Conservation (phyloP, 2,888 invertebrate species). For the Eremobia ochroleuca region DNA sequence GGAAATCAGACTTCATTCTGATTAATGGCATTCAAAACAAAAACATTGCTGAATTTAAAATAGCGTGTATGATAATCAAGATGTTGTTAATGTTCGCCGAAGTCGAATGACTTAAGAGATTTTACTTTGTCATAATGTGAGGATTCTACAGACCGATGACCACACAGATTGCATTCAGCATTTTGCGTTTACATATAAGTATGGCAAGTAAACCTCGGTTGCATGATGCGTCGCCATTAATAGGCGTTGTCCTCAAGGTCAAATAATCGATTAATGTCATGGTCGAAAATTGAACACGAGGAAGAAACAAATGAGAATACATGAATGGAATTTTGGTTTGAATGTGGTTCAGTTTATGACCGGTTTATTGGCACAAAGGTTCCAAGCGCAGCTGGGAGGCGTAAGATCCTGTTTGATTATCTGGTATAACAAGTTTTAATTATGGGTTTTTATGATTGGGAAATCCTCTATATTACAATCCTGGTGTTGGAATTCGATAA, state of each 20-base stretch:
- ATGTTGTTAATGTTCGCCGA: slow-evolving; percentile 10
- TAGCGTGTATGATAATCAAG: not conserved
- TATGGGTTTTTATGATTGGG: slow-evolving; percentile 22
- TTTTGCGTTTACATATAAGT: slow-evolving; percentile 52
- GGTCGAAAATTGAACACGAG: slow-evolving; percentile 52
- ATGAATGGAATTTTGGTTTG: slow-evolving; percentile 11
- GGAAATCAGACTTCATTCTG: slow-evolving; percentile 10
- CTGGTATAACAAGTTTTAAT: not conserved
- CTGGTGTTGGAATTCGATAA: slow-evolving; percentile 21
- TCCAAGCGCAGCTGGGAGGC: not conserved
- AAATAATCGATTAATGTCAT: slow-evolving; percentile 64
- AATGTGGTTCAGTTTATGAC: slow-evolving; percentile 21
- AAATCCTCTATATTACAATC: slow-evolving; percentile 17
- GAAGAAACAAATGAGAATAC: slow-evolving; percentile 46
- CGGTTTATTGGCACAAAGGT: not conserved
- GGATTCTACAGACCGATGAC: slow-evolving; percentile 35
- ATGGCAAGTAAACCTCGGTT: slow-evolving; percentile 51
- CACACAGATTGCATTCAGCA: slow-evolving; percentile 46
- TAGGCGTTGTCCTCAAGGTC: slow-evolving; percentile 61
- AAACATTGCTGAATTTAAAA: slow-evolving; percentile 24
- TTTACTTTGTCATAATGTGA: slow-evolving; percentile 17
- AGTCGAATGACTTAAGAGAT: slow-evolving; percentile 2
- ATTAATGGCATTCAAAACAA: slow-evolving; percentile 15
- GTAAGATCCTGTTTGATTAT: slow-evolving; percentile 43
- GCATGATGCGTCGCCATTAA: slow-evolving; percentile 56